Percentiles rank a stretch among this genome's conserved stretches.
Conservation (phyloP, 2,113 vertebrate species). For the Zootoca vivipara region DNA sequence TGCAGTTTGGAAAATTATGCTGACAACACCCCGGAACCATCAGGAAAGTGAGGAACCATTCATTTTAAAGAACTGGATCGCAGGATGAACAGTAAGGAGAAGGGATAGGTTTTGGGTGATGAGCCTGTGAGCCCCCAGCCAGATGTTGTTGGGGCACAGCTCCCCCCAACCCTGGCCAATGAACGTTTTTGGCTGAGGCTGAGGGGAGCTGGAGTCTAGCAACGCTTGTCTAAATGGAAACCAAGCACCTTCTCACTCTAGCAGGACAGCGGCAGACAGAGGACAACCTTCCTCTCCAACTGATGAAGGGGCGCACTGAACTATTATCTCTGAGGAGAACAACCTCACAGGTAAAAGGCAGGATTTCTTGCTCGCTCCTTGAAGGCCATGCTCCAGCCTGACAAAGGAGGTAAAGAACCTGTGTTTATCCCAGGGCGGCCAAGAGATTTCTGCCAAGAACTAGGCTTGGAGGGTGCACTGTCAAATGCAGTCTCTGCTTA, state of each 20-base stretch:
- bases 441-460: background rate
- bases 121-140: background rate
- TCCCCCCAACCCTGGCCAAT: background rate
- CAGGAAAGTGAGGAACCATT: no score
- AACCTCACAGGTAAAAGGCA: background rate
- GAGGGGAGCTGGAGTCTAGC: background rate
- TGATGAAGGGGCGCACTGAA: background rate
- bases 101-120: background rate
- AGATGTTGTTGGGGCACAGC: background rate
- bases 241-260: no score
- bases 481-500: background rate
- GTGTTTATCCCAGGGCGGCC: background rate
- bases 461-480: background rate
- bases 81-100: background rate
- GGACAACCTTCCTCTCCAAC: background rate
- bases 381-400: background rate
- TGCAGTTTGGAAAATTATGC: background rate
- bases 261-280: background rate
- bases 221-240: background rate
- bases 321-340: background rate
- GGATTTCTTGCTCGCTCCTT: background rate
- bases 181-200: background rate
- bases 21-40: no score
- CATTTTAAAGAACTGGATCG: no score
- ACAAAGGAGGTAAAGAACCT: background rate